Evolutionary conservation across 2,888 invertebrate species (phyloP), one percentile per base, ranked within the genome.

Genomic region (Nemotelus nigrinus): DNA sequence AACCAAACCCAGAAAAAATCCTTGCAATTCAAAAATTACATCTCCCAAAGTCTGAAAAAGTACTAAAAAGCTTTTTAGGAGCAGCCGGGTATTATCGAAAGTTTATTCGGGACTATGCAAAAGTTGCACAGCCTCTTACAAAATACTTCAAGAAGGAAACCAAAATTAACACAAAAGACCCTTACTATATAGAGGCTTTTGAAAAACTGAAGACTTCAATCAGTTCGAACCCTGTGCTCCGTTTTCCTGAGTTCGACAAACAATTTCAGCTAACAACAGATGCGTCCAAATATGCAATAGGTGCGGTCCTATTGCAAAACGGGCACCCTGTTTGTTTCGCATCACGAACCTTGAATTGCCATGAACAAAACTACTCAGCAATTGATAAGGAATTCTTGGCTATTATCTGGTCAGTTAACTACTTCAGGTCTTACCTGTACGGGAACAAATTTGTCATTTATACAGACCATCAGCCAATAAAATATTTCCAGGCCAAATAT

Each of bases 1-100:
- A 25, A 48, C 79, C 77, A 3, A 78, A 80, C 55, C 78, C 76
- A 2, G 76, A 58, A n/a, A 80, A 80, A 76, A 68, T 78, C 41
- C 55, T 70, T 45, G 53, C 41, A 44, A 76, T 79, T 53, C 57
- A 76, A 53, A 58, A 76, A 44, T 67, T 77, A 67, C 58, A n/a
- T 4, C 53, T 79, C 25, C 78, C 79, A 7, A 78, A 72, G 75
- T 74, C 79, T 2, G 78, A 78, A 65, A 78, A 76, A 71, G 63
- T 2, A 58, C 25, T 58, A 58, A 58, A 58, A 25, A 25, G 58
- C n/a, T 58, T 65, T 2, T 43, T 65, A 41, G 65, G 47, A 4
- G 47, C 44, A 39, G 2, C 65, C 6, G 65, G 65, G 5, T 65
- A 65, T 43, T 65, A 65, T 25, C 43, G 65, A 25, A 25, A 25